A percentile compares a stretch with the other conserved stretches of the same genome.
These are phyloP conservation scores for Merops nubicus DNA, from an alignment of 2,113 vertebrate species.

Conservation along the genomic window DNA sequence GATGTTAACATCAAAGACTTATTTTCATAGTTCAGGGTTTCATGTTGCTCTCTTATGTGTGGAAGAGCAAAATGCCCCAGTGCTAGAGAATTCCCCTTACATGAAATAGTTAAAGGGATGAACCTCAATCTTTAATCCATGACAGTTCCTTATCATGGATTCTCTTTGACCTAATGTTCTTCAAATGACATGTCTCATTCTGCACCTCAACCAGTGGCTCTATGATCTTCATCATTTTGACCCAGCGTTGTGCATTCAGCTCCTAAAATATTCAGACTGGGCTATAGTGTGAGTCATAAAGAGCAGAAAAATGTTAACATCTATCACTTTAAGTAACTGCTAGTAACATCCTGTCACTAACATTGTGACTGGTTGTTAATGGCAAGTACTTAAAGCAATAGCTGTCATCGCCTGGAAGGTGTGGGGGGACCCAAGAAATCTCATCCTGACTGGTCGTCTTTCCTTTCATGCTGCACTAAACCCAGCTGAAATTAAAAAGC, in stretches of 20 bases:
- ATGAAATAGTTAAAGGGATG: neutral
- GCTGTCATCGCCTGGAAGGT: conserved; percentile 31
- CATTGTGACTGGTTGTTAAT: conserved; percentile 17
- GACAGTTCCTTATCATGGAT: neutral
- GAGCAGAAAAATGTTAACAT: conserved; percentile 33
- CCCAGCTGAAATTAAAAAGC: neutral
- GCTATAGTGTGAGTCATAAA: neutral
- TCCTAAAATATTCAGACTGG: neutral
- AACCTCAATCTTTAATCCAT: neutral
- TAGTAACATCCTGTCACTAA: neutral
- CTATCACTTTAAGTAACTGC: conserved; percentile 13
- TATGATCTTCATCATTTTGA: neutral
- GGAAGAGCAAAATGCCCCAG: neutral
- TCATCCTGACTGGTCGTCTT: neutral
- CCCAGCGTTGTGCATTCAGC: neutral
- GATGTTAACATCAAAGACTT: neutral
- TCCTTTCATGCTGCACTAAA: neutral
- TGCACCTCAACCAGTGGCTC: conserved; percentile 4
- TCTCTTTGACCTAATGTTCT: neutral
- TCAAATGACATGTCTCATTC: neutral
- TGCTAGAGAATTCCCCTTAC: neutral
- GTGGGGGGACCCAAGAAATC: neutral
- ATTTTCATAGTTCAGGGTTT: neutral
- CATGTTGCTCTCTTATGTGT: rapidly evolving
- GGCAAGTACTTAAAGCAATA: conserved; percentile 54